Conservation (phyloP, 2,888 invertebrate species). For the Chalcosyrphus nemorum region DNA sequence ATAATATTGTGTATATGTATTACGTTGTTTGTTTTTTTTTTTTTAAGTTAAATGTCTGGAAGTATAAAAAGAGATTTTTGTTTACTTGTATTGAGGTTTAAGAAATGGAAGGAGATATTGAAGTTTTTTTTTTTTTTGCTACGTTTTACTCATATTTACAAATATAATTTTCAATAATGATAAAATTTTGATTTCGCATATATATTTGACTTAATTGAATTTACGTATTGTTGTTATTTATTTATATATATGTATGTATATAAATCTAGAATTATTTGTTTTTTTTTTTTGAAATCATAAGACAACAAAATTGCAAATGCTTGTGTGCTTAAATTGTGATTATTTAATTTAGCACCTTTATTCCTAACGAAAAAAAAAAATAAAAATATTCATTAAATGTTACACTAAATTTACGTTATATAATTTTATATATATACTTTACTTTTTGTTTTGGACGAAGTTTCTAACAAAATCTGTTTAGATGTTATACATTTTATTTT, state of each 20-base stretch:
- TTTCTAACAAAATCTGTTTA: slow-evolving; percentile 56
- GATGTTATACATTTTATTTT: slow-evolving; percentile 1
- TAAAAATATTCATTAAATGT: slow-evolving; percentile 30
- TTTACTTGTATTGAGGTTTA: slow-evolving; percentile 64
- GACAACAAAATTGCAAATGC: slow-evolving; percentile 50
- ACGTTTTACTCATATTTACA: slow-evolving; percentile 56
- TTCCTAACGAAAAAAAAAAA: slow-evolving; percentile 44
- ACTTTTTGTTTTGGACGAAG: slow-evolving; percentile 61
- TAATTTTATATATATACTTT: slow-evolving; percentile 15
- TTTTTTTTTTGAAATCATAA: slow-evolving; percentile 38
- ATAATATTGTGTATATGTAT: slow-evolving; percentile 36
- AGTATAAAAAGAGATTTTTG: slow-evolving; percentile 66
- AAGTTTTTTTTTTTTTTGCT: slow-evolving; percentile 46
- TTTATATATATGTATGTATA: slow-evolving; percentile 12
- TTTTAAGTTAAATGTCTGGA: slow-evolving; percentile 47
- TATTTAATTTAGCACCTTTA: slow-evolving; percentile 68
- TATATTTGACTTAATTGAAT: slow-evolving; percentile 68
- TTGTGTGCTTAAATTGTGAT: slow-evolving; percentile 47
- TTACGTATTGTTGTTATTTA: slow-evolving; percentile 61
- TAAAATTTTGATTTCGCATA: slow-evolving; percentile 72
- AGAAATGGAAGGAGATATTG: slow-evolving; percentile 72
- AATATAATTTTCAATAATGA: slow-evolving; percentile 46
- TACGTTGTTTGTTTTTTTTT: slow-evolving; percentile 3
- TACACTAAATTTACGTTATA: slow-evolving; percentile 14
- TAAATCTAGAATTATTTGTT: slow-evolving; percentile 24